Percentiles rank a stretch among this genome's conserved stretches.
These are phyloP conservation scores for Acronicta aceris DNA, from an alignment of 2,888 invertebrate genomes.

Conservation along the genomic window DNA sequence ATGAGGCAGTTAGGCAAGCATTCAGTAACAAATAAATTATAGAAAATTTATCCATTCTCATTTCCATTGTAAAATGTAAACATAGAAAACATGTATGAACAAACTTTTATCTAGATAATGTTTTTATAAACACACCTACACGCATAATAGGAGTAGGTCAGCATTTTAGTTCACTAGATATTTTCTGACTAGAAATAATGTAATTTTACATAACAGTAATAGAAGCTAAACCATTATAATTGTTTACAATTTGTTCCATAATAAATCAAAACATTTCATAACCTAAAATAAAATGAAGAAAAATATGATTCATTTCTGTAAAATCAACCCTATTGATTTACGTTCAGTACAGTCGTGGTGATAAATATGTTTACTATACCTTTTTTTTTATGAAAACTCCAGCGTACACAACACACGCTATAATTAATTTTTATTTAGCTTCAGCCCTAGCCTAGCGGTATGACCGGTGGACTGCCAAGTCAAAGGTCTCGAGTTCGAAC, in stretches of 20 bases:
- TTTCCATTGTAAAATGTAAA: conserved; percentile 12
- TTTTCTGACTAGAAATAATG: neutral
- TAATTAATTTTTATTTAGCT: too few species aligned
- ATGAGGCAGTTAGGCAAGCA: too few species aligned
- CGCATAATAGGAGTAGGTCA: neutral
- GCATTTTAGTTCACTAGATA: neutral
- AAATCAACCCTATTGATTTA: conserved; percentile 10
- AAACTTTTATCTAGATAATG: neutral
- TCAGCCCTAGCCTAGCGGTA: too few species aligned
- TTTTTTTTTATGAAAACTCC: too few species aligned
- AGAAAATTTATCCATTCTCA: neutral
- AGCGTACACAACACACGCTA: too few species aligned
- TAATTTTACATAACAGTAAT: neutral
- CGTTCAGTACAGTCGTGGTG: conserved; percentile 1
- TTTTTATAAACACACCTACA: conserved; percentile 11
- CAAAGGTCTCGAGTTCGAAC: too few species aligned
- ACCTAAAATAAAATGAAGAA: conserved; percentile 2
- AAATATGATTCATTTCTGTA: conserved; percentile 16
- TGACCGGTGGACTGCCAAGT: too few species aligned
- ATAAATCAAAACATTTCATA: conserved; percentile 9
- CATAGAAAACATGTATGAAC: conserved; percentile 5
- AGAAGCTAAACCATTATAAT: neutral
- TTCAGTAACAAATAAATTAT: too few species aligned
- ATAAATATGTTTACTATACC: conserved; percentile 3
- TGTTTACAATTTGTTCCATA: neutral